phyloP scores from a whole-genome alignment of 2,113 vertebrate genomes.

The Toxotes jaculatrix region DNA sequence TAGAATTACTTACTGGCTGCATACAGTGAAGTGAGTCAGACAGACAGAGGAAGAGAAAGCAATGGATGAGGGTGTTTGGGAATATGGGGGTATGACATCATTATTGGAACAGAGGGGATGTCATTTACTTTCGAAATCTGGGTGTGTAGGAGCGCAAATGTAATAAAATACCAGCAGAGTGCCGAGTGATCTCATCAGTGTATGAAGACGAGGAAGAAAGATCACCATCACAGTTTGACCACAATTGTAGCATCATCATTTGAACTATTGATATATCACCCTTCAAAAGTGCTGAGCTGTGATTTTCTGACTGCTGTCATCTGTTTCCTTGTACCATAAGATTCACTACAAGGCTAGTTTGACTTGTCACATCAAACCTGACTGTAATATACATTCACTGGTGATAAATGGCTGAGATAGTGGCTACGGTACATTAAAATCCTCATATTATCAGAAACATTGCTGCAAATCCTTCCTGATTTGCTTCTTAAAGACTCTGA shows the following conservation, averaged over 20 bases:
- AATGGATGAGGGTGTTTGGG: conserved; percentile 72
- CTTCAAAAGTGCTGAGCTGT: conserved; percentile 45
- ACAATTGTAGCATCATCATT: conserved; percentile 53
- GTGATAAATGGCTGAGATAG: background rate
- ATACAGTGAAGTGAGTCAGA: conserved; percentile 76
- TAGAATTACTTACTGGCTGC: conserved; percentile 77
- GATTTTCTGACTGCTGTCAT: conserved; percentile 22
- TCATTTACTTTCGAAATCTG: conserved; percentile 64
- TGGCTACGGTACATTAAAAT: background rate
- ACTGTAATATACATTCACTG: background rate
- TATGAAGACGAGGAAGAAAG: conserved; percentile 14
- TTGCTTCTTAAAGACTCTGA: conserved; percentile 20
- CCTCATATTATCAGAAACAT: background rate
- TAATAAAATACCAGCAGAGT: conserved; percentile 66
- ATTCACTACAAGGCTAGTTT: background rate
- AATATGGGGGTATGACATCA: conserved; percentile 78
- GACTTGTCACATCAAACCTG: conserved; percentile 13
- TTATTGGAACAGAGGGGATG: conserved; percentile 51
- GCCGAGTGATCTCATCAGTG: conserved; percentile 64
- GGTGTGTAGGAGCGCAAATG: conserved; percentile 57
- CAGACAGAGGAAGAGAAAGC: conserved; percentile 29
- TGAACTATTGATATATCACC: conserved; percentile 63
- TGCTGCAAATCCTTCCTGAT: conserved; percentile 8
- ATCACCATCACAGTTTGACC: conserved; percentile 44
- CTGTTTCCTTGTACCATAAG: conserved; percentile 4